These are phyloP conservation scores for Microplitis deprimator DNA, from an alignment of 2,888 invertebrate genomes.

Conservation along the genomic window DNA sequence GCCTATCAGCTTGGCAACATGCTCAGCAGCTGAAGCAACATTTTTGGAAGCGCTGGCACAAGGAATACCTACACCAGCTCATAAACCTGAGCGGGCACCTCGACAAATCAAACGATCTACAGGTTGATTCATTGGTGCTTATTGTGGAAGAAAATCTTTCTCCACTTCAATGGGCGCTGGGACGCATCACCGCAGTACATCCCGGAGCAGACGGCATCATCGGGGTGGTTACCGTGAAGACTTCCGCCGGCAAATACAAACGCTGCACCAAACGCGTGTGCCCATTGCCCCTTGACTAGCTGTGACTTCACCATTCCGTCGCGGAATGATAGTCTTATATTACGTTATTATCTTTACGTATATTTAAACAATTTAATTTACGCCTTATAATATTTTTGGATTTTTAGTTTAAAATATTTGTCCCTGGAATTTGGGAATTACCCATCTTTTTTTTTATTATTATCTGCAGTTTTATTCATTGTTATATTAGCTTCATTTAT, in stretches of 20 bases:
- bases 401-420: too few species aligned
- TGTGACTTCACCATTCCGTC: too few species aligned
- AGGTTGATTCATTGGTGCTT: background rate
- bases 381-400: too few species aligned
- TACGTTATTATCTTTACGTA: too few species aligned
- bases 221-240: background rate
- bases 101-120: background rate
- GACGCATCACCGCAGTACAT: background rate
- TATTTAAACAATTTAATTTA: too few species aligned
- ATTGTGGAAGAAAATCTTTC: background rate
- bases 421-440: too few species aligned
- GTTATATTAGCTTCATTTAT: too few species aligned
- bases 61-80: slow-evolving; percentile 46
- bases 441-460: too few species aligned
- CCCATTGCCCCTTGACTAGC: background rate
- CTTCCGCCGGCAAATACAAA: background rate
- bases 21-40: slow-evolving; percentile 43
- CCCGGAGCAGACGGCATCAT: slow-evolving; percentile 20
- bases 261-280: background rate
- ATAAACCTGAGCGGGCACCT: slow-evolving; percentile 3
- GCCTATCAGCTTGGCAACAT: too few species aligned
- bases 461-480: too few species aligned
- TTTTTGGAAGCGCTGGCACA: slow-evolving; percentile 45
- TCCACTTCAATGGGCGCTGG: background rate
- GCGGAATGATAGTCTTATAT: too few species aligned